phyloP scores from a whole-genome alignment of 1,140 invertebrate genomes.

The Pararge aegeria region DNA sequence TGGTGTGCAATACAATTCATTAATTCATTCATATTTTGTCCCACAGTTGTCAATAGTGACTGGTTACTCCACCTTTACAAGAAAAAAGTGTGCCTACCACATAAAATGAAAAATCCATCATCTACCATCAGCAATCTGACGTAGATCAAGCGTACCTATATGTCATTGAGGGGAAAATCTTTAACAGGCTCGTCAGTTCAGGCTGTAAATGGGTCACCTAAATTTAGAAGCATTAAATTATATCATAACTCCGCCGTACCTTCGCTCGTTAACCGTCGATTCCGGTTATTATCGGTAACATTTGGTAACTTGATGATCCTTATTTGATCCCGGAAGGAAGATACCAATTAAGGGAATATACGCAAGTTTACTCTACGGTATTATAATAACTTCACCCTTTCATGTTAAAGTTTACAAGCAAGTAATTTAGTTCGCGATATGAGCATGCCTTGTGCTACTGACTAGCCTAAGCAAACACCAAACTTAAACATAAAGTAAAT shows the following conservation, averaged over 20 bases:
- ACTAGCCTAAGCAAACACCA: conserved; percentile 9
- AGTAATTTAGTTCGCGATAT: not conserved
- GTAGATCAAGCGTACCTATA: not conserved
- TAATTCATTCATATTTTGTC: too few relatives aligned
- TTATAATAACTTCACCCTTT: not conserved
- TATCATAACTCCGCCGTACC: not conserved
- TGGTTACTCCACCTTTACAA: too few relatives aligned
- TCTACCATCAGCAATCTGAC: too few relatives aligned
- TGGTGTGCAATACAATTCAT: too few relatives aligned
- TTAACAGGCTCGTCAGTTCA: not conserved
- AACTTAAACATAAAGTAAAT: not conserved
- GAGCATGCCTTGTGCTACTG: not conserved
- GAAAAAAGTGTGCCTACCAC: too few relatives aligned
- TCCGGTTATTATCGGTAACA: not conserved
- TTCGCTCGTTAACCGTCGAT: not conserved
- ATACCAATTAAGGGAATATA: not conserved
- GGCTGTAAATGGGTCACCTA: not conserved
- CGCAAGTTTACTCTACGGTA: not conserved
- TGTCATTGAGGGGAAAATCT: not conserved
- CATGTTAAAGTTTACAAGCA: not conserved
- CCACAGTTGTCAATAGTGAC: too few relatives aligned
- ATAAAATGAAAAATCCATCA: too few relatives aligned
- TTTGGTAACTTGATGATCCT: not conserved
- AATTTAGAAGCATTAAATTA: not conserved
- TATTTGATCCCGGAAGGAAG: not conserved